Percentiles rank a stretch among this genome's conserved stretches.
These are phyloP conservation scores for Danio albolineatus DNA, from an alignment of 2,797 vertebrate genomes.

Conservation along the genomic window DNA sequence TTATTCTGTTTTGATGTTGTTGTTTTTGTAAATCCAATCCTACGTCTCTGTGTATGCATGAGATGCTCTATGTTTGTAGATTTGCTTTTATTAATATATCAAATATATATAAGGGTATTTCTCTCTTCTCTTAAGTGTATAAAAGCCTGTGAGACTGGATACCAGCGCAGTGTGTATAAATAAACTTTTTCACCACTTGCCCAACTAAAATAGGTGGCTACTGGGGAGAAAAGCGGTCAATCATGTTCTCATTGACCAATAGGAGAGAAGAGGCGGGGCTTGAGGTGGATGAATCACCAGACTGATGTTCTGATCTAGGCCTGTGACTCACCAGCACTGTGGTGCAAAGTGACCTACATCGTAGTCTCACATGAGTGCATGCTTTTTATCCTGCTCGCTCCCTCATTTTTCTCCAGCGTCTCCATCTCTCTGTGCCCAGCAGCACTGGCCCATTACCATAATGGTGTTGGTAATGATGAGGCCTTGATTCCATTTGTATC, in stretches of 20 bases:
- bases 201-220: neutral
- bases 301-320: constrained; percentile 35
- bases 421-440: constrained; percentile 36
- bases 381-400: constrained; percentile 30
- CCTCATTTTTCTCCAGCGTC: constrained; percentile 1
- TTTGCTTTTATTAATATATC: neutral
- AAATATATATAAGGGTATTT: neutral
- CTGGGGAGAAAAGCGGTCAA: neutral
- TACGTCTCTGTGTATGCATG: neutral
- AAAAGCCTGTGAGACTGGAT: neutral
- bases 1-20: too few species aligned
- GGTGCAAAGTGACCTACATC: constrained; percentile 55
- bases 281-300: constrained; percentile 37
- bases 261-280: neutral
- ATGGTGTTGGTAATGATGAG: constrained; percentile 47
- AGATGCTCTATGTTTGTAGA: neutral
- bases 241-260: constrained; percentile 11
- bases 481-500: constrained; percentile 49
- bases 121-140: neutral
- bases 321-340: constrained; percentile 45
- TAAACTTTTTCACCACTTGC: constrained; percentile 26
- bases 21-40: too few species aligned
- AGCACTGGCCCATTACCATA: constrained; percentile 47
- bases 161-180: neutral
- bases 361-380: constrained; percentile 33